Evolutionary conservation across 2,888 invertebrate species (phyloP), one percentile per base, ranked within the genome.

Genomic region (Drosophila austrosaltans): DNA sequence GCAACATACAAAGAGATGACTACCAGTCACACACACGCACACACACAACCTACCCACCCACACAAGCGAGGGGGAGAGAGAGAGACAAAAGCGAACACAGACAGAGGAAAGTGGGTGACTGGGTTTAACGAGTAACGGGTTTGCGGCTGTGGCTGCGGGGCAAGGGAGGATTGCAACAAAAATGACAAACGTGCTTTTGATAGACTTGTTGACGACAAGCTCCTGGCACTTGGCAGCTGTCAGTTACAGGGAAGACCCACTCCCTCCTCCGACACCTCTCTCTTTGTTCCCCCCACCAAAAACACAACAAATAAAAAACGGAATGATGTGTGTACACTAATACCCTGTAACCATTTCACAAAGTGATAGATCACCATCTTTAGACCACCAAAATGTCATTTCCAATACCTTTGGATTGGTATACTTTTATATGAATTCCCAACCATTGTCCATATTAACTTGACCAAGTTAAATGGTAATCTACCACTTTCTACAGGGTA

Each of bases 111-210:
- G 25, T 48, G 22, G 39, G 58, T 12, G 39, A 58, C 40, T 48
- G 48, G 48, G 22, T 48, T 48, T 8, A 28, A 30, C 22, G 48
- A 48, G 22, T 16, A 16, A 22, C 48, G 25, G 42, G 25, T 16
- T 48, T 36, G 36, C 36, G 36, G 48, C 70, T 40, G 57, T 40
- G 58, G 16, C 42, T 12, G 39, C 42, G n/a, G 42, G 25, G 20
- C 66, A 72, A 69, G 20, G 54, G 59, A 60, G 42, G 70, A 81
- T 61, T 88, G 87, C 85, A 85, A 79, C 87, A 79, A 76, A 80
- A 86, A 86, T 89, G 89, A 89, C 86, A 84, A 89, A 89, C 86
- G 89, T 78, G 81, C 89, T 87, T 87, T 89, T 86, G 89, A 86
- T 86, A 86, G 89, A 86, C 86, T 85, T 85, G 85, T 85, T 89